Conservation (phyloP, 2,888 invertebrate species). For the Macrosoma leucophasiata region DNA sequence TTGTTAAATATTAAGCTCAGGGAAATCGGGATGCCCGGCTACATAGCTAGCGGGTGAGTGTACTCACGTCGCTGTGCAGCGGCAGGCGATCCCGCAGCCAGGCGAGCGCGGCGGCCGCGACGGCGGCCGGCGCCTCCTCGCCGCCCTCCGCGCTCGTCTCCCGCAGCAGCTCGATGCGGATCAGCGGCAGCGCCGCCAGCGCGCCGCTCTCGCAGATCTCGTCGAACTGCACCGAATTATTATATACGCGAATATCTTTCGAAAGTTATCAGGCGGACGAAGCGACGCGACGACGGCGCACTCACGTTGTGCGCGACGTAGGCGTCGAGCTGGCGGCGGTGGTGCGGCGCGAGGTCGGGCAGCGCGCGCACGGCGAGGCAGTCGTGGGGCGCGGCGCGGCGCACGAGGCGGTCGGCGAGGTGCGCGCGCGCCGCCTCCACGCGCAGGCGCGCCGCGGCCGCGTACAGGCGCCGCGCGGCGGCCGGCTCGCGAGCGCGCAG, state of each 20-base stretch:
- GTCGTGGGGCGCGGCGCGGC: slow-evolving; percentile 72
- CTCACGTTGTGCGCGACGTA: slow-evolving; percentile 82
- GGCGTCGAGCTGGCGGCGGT: slow-evolving; percentile 71
- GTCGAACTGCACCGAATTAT: slow-evolving; percentile 80
- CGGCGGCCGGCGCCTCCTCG: slow-evolving; percentile 68
- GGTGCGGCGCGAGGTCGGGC: slow-evolving; percentile 77
- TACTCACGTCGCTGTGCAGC: slow-evolving; percentile 29
- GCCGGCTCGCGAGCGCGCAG: slow-evolving; percentile 62
- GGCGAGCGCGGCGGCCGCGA: slow-evolving; percentile 78
- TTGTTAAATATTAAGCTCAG: background rate
- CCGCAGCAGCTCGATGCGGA: slow-evolving; percentile 84
- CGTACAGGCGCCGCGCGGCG: slow-evolving; percentile 83
- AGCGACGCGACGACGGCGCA: slow-evolving; percentile 15
- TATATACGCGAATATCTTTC: background rate
- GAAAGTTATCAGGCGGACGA: no score
- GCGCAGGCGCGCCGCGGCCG: slow-evolving; percentile 85
- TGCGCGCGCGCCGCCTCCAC: slow-evolving; percentile 83
- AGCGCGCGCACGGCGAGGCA: slow-evolving; percentile 77
- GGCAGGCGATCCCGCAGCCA: slow-evolving; percentile 70
- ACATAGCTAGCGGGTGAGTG: background rate
- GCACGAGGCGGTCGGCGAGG: slow-evolving; percentile 81
- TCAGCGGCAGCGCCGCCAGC: slow-evolving; percentile 78
- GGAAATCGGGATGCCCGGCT: background rate
- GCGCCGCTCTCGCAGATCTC: slow-evolving; percentile 78
- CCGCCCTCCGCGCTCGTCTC: slow-evolving; percentile 82